These are phyloP conservation scores for Heptranchias perlo DNA, from an alignment of 2,113 vertebrate genomes.

Conservation along the genomic window DNA sequence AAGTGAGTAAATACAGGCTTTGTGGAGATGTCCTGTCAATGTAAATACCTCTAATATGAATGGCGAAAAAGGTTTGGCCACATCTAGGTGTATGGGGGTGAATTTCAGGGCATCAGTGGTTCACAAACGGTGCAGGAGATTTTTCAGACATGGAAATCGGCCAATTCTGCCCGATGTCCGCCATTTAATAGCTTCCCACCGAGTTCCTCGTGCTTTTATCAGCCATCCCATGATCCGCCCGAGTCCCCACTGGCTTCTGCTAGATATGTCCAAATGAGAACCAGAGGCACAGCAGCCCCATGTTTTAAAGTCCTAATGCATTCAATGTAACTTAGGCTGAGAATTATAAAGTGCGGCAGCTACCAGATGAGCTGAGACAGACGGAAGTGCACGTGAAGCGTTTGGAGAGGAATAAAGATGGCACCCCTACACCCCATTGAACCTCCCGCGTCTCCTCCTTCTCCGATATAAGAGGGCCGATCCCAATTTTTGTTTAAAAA, in stretches of 20 bases:
- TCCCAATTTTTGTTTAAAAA: neutral
- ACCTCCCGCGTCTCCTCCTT: neutral
- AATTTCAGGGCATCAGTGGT: no score
- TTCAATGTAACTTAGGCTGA: neutral
- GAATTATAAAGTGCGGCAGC: neutral
- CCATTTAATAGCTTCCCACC: no score
- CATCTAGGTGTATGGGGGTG: neutral
- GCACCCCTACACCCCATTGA: neutral
- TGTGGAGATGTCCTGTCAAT: neutral
- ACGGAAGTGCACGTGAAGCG: neutral
- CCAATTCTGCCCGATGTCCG: no score
- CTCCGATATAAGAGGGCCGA: no score
- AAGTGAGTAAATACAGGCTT: neutral
- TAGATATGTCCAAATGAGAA: no score
- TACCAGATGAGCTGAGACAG: neutral
- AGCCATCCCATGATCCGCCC: no score
- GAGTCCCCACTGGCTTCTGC: no score
- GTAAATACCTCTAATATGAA: neutral
- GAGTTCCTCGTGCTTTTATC: no score
- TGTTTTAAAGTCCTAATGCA: no score
- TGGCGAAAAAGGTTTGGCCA: neutral
- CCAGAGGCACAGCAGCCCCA: no score
- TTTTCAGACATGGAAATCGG: no score
- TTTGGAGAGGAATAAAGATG: neutral
- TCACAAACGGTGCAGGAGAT: no score